Evolutionary conservation across 64 coral and sea anemone genomes (phyloP).

Genomic region (Dendrophyllia cribrosa): DNA sequence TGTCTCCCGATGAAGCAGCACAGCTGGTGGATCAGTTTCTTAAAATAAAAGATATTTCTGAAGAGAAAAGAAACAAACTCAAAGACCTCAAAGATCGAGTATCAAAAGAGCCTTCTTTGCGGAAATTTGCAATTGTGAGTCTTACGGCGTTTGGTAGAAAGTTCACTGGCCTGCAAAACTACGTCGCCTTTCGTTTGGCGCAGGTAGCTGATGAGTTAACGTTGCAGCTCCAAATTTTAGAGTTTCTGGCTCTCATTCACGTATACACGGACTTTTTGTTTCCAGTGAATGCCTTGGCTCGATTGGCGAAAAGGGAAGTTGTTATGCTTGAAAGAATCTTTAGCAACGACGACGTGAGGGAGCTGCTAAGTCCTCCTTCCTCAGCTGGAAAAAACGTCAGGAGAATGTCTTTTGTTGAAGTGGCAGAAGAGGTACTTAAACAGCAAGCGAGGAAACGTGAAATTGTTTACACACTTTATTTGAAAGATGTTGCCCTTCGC

Average conservation of each 20-base stretch:
- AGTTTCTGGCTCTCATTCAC: conserved; percentile 68
- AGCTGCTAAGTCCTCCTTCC: conserved; percentile 70
- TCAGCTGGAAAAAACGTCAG: conserved; percentile 51
- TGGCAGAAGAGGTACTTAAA: conserved; percentile 77
- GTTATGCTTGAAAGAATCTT: conserved; percentile 77
- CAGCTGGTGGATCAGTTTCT: conserved; percentile 51
- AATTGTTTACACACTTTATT: conserved; percentile 5
- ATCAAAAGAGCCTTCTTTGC: not conserved
- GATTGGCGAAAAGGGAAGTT: conserved; percentile 38
- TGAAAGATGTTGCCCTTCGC: conserved; percentile 68
- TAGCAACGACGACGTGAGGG: conserved; percentile 64
- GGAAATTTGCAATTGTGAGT: conserved; percentile 78
- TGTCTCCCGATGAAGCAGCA: conserved; percentile 48
- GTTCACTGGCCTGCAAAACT: conserved; percentile 45
- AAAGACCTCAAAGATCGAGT: conserved; percentile 28
- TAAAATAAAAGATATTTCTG: conserved; percentile 49
- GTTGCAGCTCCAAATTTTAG: conserved; percentile 71
- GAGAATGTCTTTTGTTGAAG: conserved; percentile 84
- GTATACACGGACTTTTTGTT: conserved; percentile 76
- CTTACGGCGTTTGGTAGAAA: conserved; percentile 77
- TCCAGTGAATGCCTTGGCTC: conserved; percentile 68
- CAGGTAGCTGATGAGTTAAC: conserved; percentile 60
- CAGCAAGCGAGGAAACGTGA: conserved; percentile 31
- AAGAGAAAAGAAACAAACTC: conserved; percentile 39
- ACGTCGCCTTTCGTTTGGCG: conserved; percentile 62